Evolutionary conservation across 2,113 vertebrate species (phyloP).

Genomic region (Prinia subflava): DNA sequence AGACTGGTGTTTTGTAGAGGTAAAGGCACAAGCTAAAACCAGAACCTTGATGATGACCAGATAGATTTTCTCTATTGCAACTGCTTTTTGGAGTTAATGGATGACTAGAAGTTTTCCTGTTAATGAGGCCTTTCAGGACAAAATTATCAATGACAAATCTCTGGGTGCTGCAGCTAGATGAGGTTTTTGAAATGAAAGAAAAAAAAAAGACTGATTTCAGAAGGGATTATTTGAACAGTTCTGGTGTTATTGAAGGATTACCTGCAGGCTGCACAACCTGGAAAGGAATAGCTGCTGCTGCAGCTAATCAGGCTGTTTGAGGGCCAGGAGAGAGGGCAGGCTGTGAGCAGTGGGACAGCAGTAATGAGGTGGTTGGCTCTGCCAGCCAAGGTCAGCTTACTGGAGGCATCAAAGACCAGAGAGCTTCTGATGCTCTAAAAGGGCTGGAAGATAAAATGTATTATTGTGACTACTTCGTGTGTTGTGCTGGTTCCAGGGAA

Average conservation of each 20-base stretch:
- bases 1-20: background rate
- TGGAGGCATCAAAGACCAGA: slow-evolving; percentile 2
- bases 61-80: background rate
- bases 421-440: slow-evolving; percentile 21
- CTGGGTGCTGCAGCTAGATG: background rate
- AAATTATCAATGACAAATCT: background rate
- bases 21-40: background rate
- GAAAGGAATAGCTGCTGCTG: background rate
- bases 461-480: slow-evolving; percentile 18
- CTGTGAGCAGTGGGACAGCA: slow-evolving; percentile 14
- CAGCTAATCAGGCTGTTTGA: background rate
- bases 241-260: background rate
- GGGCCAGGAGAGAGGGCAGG: background rate
- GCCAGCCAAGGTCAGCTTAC: slow-evolving; percentile 30
- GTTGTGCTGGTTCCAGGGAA: slow-evolving; percentile 7
- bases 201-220: background rate
- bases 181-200: background rate
- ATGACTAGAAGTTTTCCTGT: background rate
- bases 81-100: background rate
- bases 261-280: background rate
- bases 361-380: slow-evolving; percentile 12
- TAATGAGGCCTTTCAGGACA: background rate
- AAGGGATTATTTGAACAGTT: background rate
- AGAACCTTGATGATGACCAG: background rate
- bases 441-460: slow-evolving; percentile 17